Base-by-base conservation (phyloP, 2,888 invertebrate species). In the Dione juno region DNA sequence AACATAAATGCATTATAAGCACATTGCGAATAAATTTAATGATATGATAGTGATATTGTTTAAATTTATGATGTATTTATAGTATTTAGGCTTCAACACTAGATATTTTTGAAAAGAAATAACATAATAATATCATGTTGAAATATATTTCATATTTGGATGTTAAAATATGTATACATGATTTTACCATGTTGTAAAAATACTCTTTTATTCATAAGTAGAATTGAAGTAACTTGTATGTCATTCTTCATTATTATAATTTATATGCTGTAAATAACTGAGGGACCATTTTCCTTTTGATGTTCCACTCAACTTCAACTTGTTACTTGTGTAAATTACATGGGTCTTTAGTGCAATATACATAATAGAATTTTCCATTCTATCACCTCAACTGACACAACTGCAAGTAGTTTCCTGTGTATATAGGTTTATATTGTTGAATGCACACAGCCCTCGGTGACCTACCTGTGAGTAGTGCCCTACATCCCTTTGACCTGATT, bases 311-410 rank as follows among this genome's bases (percentile, higher is more conserved):
- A 35, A 43, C 19, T 48, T 41, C 37, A 50, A 45, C 37, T 68
- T 28, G 40, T 54, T 40, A 64, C 52, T 52, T 75, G 68, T 69
- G 54, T 73, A 68, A 74, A 74, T 76, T 77, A 75, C 74, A 76
- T 73, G 69, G 72, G 63, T 73, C 76, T 77, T 76, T 77, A 78
- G 79, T 80, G 81, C 79, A 80, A 77, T 81, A 77, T 78, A 76
- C 80, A 81, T 80, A 84, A 84, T 81, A 82, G 78, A 84, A 85
- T 89, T 88, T 88, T 88, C 86, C 85, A 79, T 80, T 74, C 82
- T 80, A 78, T 77, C 85, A 86, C 82, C 82, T 82, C 79, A 78
- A 77, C 76, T 79, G 76, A 79, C 77, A 81, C 75, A 77, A 80
- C 74, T 80, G 80, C 79, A 82, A 71, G 77, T 75, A 75, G 71